phyloP scores from a whole-genome alignment of 2,797 vertebrate genomes.

The Echiichthys vipera region DNA sequence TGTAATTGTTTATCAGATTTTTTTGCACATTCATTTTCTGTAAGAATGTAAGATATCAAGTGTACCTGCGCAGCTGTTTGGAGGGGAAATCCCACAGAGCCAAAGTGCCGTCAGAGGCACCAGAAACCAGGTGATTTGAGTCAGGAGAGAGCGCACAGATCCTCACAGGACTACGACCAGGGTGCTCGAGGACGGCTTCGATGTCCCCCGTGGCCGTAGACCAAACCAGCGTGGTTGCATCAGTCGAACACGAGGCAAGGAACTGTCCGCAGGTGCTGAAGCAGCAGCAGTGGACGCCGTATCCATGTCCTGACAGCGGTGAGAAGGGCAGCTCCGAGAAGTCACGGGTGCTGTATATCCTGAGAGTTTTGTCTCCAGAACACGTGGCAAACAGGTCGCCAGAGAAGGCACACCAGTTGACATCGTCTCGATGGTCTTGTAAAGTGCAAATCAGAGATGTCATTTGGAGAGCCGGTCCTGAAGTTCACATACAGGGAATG shows the following conservation, averaged over 20 bases:
- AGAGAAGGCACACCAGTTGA: constrained; percentile 93
- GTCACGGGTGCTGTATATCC: constrained; percentile 85
- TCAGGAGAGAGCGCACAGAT: constrained; percentile 90
- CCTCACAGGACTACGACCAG: constrained; percentile 88
- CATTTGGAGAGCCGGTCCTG: constrained; percentile 81
- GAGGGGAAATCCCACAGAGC: constrained; percentile 90
- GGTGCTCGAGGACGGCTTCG: constrained; percentile 88
- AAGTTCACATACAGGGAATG: not conserved
- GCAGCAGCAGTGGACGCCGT: constrained; percentile 94
- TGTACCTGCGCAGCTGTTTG: constrained; percentile 83
- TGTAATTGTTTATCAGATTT: not conserved
- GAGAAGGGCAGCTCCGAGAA: constrained; percentile 91
- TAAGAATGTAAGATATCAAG: not conserved
- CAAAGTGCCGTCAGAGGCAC: constrained; percentile 90
- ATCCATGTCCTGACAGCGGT: constrained; percentile 89
- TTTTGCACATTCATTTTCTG: not conserved
- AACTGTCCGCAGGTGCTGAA: constrained; percentile 90
- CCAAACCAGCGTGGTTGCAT: constrained; percentile 91
- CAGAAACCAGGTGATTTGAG: constrained; percentile 83
- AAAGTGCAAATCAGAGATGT: constrained; percentile 89
- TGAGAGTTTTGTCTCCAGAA: constrained; percentile 93
- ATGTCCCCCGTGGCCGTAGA: constrained; percentile 80
- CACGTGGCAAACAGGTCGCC: constrained; percentile 90
- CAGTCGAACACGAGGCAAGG: constrained; percentile 94
- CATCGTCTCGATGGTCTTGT: constrained; percentile 90